Evolutionary conservation across 2,888 invertebrate genomes (phyloP).

Genomic region (Amphipoea oculea): DNA sequence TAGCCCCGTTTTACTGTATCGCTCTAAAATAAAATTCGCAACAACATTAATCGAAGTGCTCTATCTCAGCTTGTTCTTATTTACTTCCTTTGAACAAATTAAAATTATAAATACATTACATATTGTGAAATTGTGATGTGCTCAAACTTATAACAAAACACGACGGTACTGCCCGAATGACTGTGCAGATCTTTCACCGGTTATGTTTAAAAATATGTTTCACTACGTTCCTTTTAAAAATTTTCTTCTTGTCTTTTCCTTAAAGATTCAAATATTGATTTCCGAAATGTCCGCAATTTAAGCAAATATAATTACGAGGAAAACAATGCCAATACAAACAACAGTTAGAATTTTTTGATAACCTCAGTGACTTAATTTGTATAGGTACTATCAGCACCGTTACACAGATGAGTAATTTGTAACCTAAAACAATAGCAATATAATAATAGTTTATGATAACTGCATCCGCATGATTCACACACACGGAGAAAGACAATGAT

Average conservation of each 20-base stretch:
- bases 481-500: slow-evolving; percentile 44
- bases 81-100: neutral
- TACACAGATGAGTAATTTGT: slow-evolving; percentile 22
- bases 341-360: neutral
- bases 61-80: neutral
- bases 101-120: neutral
- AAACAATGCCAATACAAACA: slow-evolving; percentile 15
- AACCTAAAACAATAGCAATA: slow-evolving; percentile 48
- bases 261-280: neutral
- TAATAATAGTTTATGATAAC: slow-evolving; percentile 50
- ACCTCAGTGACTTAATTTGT: slow-evolving; percentile 8
- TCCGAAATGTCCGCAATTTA: neutral
- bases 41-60: too few relatives aligned
- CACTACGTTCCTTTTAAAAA: neutral
- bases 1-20: too few relatives aligned
- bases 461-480: slow-evolving; percentile 53
- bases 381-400: neutral
- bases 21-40: too few relatives aligned
- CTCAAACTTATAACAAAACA: neutral
- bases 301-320: neutral
- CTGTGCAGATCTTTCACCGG: neutral
- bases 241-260: neutral
- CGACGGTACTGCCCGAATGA: too few relatives aligned
- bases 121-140: slow-evolving; percentile 7
- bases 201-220: neutral